Evolutionary conservation across 2,797 vertebrate genomes (phyloP).

Genomic region (Hippopotamyrus pictus): DNA sequence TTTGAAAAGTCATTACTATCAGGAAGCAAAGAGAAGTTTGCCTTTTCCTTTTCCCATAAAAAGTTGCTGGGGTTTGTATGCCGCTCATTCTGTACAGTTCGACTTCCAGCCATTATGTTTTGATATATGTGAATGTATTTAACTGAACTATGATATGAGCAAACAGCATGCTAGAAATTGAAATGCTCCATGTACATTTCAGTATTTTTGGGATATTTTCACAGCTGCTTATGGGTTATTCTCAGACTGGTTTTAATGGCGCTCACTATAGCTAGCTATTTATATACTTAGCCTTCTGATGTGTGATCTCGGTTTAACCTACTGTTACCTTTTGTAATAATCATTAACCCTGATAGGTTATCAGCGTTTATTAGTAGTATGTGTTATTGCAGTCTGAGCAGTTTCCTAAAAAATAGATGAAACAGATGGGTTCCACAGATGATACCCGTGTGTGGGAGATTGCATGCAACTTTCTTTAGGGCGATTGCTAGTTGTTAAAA

Average conservation of each 20-base stretch:
- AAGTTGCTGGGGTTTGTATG: slow-evolving; percentile 79
- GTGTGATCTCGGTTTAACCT: background rate
- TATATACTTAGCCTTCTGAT: background rate
- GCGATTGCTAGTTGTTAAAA: slow-evolving; percentile 1
- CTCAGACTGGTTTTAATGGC: background rate
- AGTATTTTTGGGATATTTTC: background rate
- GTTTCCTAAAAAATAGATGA: background rate
- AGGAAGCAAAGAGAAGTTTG: slow-evolving; percentile 85
- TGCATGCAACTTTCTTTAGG: background rate
- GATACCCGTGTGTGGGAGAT: slow-evolving; percentile 11
- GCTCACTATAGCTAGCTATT: background rate
- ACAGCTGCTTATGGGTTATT: background rate
- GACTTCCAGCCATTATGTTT: background rate
- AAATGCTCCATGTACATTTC: background rate
- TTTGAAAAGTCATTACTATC: slow-evolving; percentile 76
- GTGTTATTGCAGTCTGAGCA: background rate
- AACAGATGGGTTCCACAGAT: slow-evolving; percentile 1
- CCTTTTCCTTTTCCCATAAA: slow-evolving; percentile 87
- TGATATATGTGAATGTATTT: background rate
- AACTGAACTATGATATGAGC: background rate
- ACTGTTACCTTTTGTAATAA: background rate
- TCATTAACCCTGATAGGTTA: background rate
- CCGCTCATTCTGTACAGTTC: background rate
- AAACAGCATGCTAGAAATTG: background rate
- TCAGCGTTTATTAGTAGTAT: background rate